These are phyloP conservation scores for Eupithecia subumbrata DNA, from an alignment of 2,888 invertebrate genomes.

Conservation along the genomic window DNA sequence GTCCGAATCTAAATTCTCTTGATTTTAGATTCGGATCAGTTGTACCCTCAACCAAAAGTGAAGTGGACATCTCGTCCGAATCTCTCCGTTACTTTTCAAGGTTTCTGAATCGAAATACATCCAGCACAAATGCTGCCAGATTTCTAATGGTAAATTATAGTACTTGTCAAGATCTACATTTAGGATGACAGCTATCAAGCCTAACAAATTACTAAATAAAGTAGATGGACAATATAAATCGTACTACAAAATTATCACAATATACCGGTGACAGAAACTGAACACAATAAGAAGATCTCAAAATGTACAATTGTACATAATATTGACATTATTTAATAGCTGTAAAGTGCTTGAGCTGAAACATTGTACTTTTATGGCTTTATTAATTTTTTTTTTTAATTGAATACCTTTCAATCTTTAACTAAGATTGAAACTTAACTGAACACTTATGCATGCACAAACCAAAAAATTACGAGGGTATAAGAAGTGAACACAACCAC, in stretches of 20 bases:
- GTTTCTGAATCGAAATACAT: no score
- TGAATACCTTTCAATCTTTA: neutral
- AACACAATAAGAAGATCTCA: neutral
- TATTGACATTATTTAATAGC: neutral
- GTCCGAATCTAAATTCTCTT: no score
- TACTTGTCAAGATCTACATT: no score
- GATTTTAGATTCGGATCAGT: no score
- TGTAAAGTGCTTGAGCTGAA: neutral
- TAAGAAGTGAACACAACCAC: neutral
- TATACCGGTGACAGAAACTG: neutral
- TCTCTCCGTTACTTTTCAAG: no score
- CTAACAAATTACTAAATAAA: neutral
- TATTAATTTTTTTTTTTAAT: neutral
- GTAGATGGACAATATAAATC: neutral
- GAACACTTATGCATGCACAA: neutral
- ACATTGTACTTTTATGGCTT: neutral
- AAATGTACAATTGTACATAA: neutral
- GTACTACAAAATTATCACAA: neutral
- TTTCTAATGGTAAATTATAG: no score
- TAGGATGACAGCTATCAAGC: no score
- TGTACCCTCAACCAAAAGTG: no score
- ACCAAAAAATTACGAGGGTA: neutral
- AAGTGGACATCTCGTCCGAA: no score
- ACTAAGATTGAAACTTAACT: neutral
- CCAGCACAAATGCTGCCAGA: no score